A percentile compares a stretch with the other conserved stretches of the same genome.
phyloP scores from a whole-genome alignment of 2,113 vertebrate genomes.

The Hippocampus guttulatus region DNA sequence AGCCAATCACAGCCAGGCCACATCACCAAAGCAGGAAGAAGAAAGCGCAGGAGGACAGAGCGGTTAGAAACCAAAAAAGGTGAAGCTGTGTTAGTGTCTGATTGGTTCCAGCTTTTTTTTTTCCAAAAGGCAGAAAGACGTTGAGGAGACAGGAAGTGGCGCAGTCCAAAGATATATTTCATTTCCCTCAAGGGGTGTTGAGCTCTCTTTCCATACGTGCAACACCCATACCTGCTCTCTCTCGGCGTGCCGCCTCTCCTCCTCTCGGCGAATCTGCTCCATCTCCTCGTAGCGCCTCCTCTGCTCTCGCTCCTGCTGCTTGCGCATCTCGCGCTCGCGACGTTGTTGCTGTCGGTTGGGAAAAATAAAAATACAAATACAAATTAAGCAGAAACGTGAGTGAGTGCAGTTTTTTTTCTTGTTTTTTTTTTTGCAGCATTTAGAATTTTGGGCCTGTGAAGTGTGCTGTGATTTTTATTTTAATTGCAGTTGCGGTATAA shows the following conservation, averaged over 20 bases:
- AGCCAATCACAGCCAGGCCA: slow-evolving; percentile 50
- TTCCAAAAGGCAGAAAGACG: neutral
- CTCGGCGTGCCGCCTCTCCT: slow-evolving; percentile 90
- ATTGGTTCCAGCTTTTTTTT: neutral
- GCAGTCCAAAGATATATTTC: neutral
- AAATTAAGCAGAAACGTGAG: neutral
- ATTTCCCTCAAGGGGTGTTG: too few relatives aligned
- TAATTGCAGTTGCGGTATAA: too few relatives aligned
- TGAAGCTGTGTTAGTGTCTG: neutral
- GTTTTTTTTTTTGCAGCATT: neutral
- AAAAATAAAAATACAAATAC: neutral
- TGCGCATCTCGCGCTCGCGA: slow-evolving; percentile 89
- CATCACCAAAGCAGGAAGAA: slow-evolving; percentile 54
- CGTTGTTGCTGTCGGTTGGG: slow-evolving; percentile 82
- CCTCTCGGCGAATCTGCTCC: slow-evolving; percentile 90
- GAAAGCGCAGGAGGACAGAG: slow-evolving; percentile 6
- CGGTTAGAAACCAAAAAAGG: slow-evolving; percentile 6
- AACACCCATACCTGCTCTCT: slow-evolving; percentile 83
- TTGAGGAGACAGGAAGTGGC: neutral
- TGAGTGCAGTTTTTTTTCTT: too few relatives aligned
- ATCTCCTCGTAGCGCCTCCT: slow-evolving; percentile 87
- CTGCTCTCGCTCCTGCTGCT: slow-evolving; percentile 98
- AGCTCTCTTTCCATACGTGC: too few relatives aligned
- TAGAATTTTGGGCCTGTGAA: neutral
- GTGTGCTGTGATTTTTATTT: too few relatives aligned